These are phyloP conservation scores for Pentalonia nigronervosa DNA, from an alignment of 1,140 invertebrate species.

Conservation along the genomic window DNA sequence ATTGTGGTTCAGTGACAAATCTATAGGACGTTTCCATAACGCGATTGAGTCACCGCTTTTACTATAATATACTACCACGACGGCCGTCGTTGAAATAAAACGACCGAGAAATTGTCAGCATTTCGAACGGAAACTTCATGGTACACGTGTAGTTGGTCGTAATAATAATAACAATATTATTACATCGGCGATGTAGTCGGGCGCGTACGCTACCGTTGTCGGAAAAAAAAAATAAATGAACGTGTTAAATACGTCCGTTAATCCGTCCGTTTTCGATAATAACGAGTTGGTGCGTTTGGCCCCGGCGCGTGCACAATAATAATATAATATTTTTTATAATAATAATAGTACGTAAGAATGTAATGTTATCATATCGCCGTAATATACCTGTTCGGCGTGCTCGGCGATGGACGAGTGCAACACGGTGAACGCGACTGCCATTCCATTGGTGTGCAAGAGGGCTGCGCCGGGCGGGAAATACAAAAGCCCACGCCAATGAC, in stretches of 20 bases:
- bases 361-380: neutral
- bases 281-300: neutral
- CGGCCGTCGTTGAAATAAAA: neutral
- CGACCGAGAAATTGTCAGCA: neutral
- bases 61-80: neutral
- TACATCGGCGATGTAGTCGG: neutral
- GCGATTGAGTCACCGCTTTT: neutral
- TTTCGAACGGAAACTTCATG: neutral
- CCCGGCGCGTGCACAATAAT: neutral
- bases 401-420: conserved; percentile 44
- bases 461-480: neutral
- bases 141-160: neutral
- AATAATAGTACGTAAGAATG: neutral
- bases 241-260: neutral
- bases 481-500: neutral
- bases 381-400: conserved; percentile 46
- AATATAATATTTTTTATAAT: neutral
- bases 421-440: conserved; percentile 51
- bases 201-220: neutral
- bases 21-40: neutral
- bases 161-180: neutral
- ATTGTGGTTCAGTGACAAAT: neutral
- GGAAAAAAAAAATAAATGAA: neutral
- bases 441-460: conserved; percentile 44
- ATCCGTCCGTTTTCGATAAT: neutral